These are phyloP conservation scores for Steinernema carpocapsae DNA, from an alignment of 2,888 invertebrate genomes.

Conservation along the genomic window DNA sequence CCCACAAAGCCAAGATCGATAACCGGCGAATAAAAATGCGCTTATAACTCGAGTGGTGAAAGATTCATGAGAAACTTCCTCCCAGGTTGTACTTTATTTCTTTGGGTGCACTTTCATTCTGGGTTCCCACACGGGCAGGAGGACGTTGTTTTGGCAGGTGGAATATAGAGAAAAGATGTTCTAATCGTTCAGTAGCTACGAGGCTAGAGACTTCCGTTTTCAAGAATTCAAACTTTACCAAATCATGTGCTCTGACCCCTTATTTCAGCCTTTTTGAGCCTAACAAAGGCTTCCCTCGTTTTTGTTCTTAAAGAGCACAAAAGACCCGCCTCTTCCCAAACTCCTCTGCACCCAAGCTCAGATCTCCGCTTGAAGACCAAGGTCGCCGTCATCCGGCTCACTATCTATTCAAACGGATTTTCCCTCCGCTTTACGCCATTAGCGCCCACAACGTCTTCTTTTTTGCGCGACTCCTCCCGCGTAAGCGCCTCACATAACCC, in stretches of 20 bases:
- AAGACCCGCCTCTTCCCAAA: background rate
- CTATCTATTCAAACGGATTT: slow-evolving; percentile 31
- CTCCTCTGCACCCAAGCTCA: background rate
- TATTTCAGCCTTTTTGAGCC: background rate
- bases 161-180: background rate
- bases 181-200: too few species aligned
- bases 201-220: too few species aligned
- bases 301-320: background rate
- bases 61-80: slow-evolving; percentile 24
- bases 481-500: background rate
- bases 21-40: background rate
- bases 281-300: background rate
- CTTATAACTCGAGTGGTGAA: background rate
- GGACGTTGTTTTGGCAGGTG: background rate
- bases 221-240: too few species aligned
- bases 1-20: background rate
- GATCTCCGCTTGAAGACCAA: too few species aligned
- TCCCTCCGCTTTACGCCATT: slow-evolving; percentile 17
- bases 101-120: background rate
- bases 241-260: too few species aligned
- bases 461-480: background rate
- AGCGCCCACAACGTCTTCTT: slow-evolving; percentile 8
- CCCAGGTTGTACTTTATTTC: background rate
- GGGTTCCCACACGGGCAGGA: background rate
- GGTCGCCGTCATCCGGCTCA: slow-evolving; percentile 11